phyloP scores from a whole-genome alignment of 1,140 invertebrate species.

The Aphelenchoides besseyi region DNA sequence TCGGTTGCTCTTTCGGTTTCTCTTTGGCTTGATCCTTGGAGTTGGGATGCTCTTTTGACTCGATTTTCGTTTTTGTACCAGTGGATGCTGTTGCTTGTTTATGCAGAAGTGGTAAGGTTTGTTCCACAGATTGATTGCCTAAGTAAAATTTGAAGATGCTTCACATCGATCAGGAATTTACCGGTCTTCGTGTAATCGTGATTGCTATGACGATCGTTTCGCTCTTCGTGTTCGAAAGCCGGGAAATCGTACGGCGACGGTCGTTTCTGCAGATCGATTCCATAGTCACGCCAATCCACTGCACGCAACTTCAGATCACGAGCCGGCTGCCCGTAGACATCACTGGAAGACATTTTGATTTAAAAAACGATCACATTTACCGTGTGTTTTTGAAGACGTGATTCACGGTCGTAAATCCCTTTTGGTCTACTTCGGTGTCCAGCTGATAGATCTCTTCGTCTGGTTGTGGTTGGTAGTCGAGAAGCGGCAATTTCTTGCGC shows the following conservation, averaged over 20 bases:
- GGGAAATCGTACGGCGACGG: constrained; percentile 37
- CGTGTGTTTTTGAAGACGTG: constrained; percentile 35
- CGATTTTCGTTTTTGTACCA: constrained; percentile 1
- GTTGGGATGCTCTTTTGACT: constrained; percentile 1
- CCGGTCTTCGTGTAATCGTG: constrained; percentile 15
- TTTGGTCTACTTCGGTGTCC: constrained; percentile 34
- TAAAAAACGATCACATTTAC: constrained; percentile 16
- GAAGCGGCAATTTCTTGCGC: neutral
- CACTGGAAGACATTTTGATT: constrained; percentile 14
- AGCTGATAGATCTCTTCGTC: constrained; percentile 30
- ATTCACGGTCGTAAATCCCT: constrained; percentile 30
- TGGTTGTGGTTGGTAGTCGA: constrained; percentile 32
- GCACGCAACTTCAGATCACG: constrained; percentile 31
- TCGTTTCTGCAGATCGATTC: constrained; percentile 21
- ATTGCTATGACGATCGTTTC: constrained; percentile 13
- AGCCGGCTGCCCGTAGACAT: constrained; percentile 34
- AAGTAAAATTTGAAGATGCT: neutral
- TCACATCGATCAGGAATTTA: constrained; percentile 3
- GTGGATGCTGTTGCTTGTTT: neutral
- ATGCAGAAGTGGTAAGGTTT: neutral
- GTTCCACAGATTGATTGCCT: neutral
- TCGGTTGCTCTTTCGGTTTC: constrained; percentile 18
- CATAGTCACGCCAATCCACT: constrained; percentile 33
- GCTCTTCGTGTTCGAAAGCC: constrained; percentile 35
- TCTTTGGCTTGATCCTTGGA: constrained; percentile 20